Conservation (phyloP, 2,797 vertebrate genomes). For the Denticeps clupeoides region DNA sequence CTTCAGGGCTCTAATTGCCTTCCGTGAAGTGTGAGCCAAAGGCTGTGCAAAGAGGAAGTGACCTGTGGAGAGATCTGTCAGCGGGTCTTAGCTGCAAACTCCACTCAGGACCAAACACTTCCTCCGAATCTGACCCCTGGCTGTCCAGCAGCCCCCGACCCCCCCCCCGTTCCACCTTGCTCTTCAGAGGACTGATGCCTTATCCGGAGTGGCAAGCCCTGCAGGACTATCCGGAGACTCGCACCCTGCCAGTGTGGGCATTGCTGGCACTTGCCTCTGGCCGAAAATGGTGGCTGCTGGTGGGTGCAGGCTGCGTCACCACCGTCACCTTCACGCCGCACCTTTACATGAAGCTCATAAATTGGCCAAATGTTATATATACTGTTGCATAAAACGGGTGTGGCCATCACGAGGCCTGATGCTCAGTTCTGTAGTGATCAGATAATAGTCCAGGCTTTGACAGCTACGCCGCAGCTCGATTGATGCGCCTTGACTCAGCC, state of each 20-base stretch:
- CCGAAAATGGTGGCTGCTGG: too few species aligned
- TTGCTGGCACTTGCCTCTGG: too few species aligned
- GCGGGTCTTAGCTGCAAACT: conserved; percentile 56
- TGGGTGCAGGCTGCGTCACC: too few species aligned
- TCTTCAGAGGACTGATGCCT: neutral
- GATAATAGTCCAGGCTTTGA: conserved; percentile 11
- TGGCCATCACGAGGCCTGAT: too few species aligned
- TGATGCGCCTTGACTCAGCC: conserved; percentile 36
- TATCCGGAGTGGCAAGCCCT: conserved; percentile 3
- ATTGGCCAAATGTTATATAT: too few species aligned
- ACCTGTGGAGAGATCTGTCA: conserved; percentile 61
- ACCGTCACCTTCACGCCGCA: too few species aligned
- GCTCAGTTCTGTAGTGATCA: conserved; percentile 4
- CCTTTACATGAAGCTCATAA: too few species aligned
- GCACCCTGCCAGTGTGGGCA: too few species aligned
- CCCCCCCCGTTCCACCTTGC: neutral
- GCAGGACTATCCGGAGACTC: too few species aligned
- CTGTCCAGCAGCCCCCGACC: conserved; percentile 55
- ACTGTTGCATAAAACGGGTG: too few species aligned
- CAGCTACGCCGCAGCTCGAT: conserved; percentile 34
- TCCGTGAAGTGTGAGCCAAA: conserved; percentile 21
- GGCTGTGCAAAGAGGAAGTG: conserved; percentile 33
- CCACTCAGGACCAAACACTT: conserved; percentile 54
- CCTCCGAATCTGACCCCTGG: conserved; percentile 58
- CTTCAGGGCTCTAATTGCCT: conserved; percentile 11